These are phyloP conservation scores for Monochamus saltuarius DNA, from an alignment of 1,140 invertebrate species.

Conservation along the genomic window DNA sequence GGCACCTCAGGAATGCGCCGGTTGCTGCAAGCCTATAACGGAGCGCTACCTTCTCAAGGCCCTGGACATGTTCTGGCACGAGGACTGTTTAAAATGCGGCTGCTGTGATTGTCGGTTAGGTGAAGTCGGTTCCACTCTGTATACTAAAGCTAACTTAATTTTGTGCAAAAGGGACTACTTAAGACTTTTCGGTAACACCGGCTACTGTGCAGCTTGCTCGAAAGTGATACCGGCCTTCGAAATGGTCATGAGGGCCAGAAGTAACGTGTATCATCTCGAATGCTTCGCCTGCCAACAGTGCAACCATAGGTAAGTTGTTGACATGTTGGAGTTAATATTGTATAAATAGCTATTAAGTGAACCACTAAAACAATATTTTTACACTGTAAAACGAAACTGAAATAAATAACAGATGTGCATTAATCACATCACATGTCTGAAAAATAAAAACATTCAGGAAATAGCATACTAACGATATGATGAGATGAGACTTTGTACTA, in stretches of 20 bases:
- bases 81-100: constrained; percentile 96
- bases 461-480: too few relatives aligned
- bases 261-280: constrained; percentile 96
- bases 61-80: constrained; percentile 94
- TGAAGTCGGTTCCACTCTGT: constrained; percentile 95
- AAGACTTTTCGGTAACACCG: constrained; percentile 89
- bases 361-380: too few relatives aligned
- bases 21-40: constrained; percentile 83
- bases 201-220: constrained; percentile 90
- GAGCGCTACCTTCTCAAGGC: constrained; percentile 83
- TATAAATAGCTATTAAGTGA: too few relatives aligned
- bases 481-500: too few relatives aligned
- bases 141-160: constrained; percentile 94
- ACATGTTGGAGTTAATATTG: too few relatives aligned
- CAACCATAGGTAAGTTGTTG: constrained; percentile 84
- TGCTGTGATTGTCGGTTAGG: constrained; percentile 96
- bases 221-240: constrained; percentile 98
- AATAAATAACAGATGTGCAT: too few relatives aligned
- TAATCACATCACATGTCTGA: too few relatives aligned
- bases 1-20: constrained; percentile 72
- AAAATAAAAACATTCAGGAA: too few relatives aligned
- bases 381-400: too few relatives aligned
- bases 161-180: constrained; percentile 98
- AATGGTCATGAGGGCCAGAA: constrained; percentile 97
- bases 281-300: constrained; percentile 99